Conservation (phyloP, 2,888 invertebrate species). For the Dendrolimus houi region DNA sequence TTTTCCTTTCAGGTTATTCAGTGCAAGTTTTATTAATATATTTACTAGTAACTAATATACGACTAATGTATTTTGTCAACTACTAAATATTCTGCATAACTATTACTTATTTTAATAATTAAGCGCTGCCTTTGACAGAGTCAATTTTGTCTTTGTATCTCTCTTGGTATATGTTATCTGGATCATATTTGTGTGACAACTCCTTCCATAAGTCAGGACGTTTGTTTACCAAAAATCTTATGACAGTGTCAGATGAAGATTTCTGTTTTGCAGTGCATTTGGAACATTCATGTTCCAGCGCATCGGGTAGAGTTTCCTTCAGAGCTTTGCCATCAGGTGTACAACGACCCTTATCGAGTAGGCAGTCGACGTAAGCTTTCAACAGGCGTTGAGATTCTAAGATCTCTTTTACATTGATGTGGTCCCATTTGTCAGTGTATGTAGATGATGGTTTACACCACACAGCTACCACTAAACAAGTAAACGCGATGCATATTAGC, state of each 20-base stretch:
- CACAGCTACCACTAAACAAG: constrained; percentile 43
- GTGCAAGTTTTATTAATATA: no score
- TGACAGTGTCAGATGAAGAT: constrained; percentile 77
- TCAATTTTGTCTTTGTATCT: constrained; percentile 76
- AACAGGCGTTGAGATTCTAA: constrained; percentile 79
- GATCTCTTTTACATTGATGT: constrained; percentile 81
- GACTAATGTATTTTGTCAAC: no score
- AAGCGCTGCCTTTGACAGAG: constrained; percentile 25
- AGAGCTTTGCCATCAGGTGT: constrained; percentile 80
- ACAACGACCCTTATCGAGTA: constrained; percentile 79
- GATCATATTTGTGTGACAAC: constrained; percentile 82
- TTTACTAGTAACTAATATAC: no score
- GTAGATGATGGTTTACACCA: constrained; percentile 53
- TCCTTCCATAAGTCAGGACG: constrained; percentile 81
- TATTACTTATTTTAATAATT: neutral
- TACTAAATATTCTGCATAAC: no score
- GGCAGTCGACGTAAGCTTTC: constrained; percentile 81
- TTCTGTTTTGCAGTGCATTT: constrained; percentile 81
- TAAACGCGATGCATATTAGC: constrained; percentile 43
- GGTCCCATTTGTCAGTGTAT: constrained; percentile 83
- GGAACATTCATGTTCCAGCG: constrained; percentile 80
- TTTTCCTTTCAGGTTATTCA: neutral
- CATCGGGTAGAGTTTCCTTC: constrained; percentile 80
- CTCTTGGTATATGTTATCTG: constrained; percentile 78
- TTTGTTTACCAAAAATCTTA: constrained; percentile 81